Evolutionary conservation across 2,113 vertebrate genomes (phyloP).

Genomic region (Rattus rattus): DNA sequence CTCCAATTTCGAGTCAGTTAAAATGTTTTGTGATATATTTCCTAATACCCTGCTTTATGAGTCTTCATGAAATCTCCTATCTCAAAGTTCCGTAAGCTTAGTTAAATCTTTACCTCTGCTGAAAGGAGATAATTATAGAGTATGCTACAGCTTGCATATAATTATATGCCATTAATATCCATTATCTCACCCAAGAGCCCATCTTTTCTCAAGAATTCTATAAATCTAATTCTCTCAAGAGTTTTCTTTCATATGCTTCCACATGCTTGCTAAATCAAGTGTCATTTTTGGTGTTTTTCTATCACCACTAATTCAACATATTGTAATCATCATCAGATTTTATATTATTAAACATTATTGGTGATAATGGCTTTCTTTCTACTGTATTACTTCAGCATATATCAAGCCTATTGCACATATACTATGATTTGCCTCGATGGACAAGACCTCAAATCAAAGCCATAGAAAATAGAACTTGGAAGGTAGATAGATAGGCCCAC

Average conservation of each 20-base stretch:
- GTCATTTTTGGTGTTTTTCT: background rate
- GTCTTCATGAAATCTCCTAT: background rate
- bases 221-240: background rate
- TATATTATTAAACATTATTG: background rate
- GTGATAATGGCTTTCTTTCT: background rate
- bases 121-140: constrained; percentile 54
- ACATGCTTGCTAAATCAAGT: background rate
- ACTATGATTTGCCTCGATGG: background rate
- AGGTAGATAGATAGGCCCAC: background rate
- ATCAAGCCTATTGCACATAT: background rate
- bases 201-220: constrained; percentile 41
- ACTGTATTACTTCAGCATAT: background rate
- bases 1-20: background rate
- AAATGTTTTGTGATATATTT: background rate
- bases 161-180: constrained; percentile 47
- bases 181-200: constrained; percentile 7
- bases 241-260: background rate
- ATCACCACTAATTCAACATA: background rate
- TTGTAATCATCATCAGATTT: constrained; percentile 33
- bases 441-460: background rate
- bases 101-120: constrained; percentile 47
- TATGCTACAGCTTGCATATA: constrained; percentile 12
- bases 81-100: background rate
- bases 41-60: background rate
- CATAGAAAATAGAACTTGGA: background rate